Conservation (phyloP, 2,888 invertebrate species). For the Aphodius granarius region DNA sequence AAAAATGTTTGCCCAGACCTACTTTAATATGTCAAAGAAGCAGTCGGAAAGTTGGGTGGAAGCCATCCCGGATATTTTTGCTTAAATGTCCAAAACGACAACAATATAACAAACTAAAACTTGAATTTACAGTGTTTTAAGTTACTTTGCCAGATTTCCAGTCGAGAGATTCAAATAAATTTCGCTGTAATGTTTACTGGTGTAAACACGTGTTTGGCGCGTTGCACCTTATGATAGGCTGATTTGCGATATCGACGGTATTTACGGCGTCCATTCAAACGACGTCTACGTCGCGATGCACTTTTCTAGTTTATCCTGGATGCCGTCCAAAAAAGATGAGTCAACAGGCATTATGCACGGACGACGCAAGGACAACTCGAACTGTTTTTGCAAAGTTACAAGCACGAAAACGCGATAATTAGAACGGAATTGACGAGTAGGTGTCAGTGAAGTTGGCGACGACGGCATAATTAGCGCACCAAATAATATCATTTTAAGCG, state of each 20-base stretch:
- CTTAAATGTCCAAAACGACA: background rate
- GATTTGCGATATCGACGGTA: constrained; percentile 12
- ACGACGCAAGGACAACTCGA: background rate
- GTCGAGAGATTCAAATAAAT: background rate
- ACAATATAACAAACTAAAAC: background rate
- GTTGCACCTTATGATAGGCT: background rate
- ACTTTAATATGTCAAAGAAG: no score
- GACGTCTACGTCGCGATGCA: background rate
- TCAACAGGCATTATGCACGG: background rate
- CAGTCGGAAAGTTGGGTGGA: no score
- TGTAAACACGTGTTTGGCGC: constrained; percentile 10
- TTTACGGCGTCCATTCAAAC: constrained; percentile 18
- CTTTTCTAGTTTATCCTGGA: constrained; percentile 13
- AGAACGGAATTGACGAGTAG: background rate
- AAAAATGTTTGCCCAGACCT: no score
- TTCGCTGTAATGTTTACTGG: background rate
- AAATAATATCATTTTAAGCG: no score
- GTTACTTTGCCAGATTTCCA: background rate
- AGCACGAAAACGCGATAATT: constrained; percentile 2
- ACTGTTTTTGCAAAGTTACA: background rate
- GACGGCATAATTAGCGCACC: background rate
- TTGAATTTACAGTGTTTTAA: background rate
- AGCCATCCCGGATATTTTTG: no score
- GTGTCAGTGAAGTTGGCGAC: background rate
- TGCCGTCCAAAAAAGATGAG: constrained; percentile 7